A percentile compares a stretch with the other conserved stretches of the same genome.
These are phyloP conservation scores for Pseudomyrmex sp. DNA, from an alignment of 1,140 invertebrate genomes.

Conservation along the genomic window DNA sequence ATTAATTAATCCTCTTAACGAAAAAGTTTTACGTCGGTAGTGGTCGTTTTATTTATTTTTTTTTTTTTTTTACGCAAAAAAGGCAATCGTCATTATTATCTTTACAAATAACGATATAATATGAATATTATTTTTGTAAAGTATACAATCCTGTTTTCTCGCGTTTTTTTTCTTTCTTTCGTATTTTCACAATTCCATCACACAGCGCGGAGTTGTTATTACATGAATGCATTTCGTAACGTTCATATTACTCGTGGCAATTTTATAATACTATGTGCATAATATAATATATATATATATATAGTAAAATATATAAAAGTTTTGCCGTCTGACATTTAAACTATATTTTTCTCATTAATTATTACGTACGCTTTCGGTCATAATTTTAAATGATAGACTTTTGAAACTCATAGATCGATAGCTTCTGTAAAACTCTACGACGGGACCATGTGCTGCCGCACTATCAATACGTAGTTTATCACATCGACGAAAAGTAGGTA, in stretches of 20 bases:
- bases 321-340: not conserved
- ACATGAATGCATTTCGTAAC: slow-evolving; percentile 9
- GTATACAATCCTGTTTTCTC: slow-evolving; percentile 19
- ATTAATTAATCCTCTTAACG: slow-evolving; percentile 40
- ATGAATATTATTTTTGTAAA: slow-evolving; percentile 22
- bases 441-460: not conserved
- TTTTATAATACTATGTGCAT: too few species aligned
- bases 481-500: slow-evolving; percentile 34
- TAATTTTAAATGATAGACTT: not conserved
- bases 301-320: not conserved
- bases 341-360: not conserved
- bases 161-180: not conserved
- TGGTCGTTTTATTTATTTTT: not conserved
- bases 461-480: slow-evolving; percentile 30
- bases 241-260: too few species aligned
- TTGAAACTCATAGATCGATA: not conserved
- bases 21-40: slow-evolving; percentile 11
- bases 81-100: slow-evolving; percentile 2
- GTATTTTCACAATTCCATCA: slow-evolving; percentile 7
- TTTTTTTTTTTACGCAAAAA: not conserved
- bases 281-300: not conserved
- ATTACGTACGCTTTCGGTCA: not conserved
- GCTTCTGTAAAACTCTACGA: slow-evolving; percentile 2
- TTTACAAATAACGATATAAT: slow-evolving; percentile 25
- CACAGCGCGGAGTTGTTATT: not conserved